Base-by-base conservation (phyloP, 2,113 vertebrate species). In the Corydoras maculifer region DNA sequence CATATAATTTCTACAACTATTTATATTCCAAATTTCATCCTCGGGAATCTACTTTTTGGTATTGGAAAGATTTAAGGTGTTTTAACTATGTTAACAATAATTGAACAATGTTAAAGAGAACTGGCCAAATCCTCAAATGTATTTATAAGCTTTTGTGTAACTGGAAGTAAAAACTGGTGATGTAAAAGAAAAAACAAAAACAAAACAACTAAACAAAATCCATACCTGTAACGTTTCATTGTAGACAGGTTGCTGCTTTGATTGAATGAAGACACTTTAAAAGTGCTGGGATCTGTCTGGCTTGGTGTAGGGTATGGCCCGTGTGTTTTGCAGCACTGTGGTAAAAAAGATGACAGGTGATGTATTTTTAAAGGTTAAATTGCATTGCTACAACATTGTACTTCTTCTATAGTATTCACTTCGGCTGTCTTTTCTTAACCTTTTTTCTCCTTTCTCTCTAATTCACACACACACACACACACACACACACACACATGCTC, bases 191-290 rank as follows among this genome's bases (percentile, higher is more conserved):
- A 53, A 3, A 25, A 4, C 4, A 51, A 53, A 58, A 54, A 62
- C 18, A 25, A 25, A 68, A 9, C 14, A 29, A 48, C 13, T 2
- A 29, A 61, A 18, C 49, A 57, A 69, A 61, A 68, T 78, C 53
- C 54, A 53, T 80, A 88, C 88, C 89, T 90, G 85, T 86, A 86
- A 82, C 80, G 84, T 82, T 88, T 91, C 68, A 80, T 86, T 77
- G 82, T 84, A 25, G 85, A 81, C 72, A 83, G 80, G 2, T 75
- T 81, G 82, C 82, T 86, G 84, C 77, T 79, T 75, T 86, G 83
- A 62, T 82, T 54, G 32, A 84, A 81, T 30, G 84, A 75, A 48
- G 82, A 70, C 29, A 31, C 78, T 62, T 69, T 32, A n/a, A 83
- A 76, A 65, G 82, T 57, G 65, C 69, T 79, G 3, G 82, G 75